Base-by-base conservation (phyloP, 2,888 invertebrate species). In the Acanthoscelides obtectus region DNA sequence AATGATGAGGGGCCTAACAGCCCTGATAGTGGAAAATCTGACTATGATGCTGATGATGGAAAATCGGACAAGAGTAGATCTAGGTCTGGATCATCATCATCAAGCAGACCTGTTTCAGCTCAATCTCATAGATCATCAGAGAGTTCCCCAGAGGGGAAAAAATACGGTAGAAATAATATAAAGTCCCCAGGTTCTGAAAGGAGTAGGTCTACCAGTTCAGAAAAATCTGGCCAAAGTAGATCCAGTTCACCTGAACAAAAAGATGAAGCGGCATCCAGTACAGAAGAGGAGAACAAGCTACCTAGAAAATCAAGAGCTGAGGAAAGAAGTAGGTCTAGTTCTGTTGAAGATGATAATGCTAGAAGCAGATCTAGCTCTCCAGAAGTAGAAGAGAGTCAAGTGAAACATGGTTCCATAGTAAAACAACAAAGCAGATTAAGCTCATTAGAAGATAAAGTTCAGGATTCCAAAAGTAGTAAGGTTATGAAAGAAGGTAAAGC, bases 91-190 rank as follows among this genome's bases (percentile, higher is more conserved):
- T 75, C 75, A 20, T 74, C 76, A 63, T 75, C 77, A 68, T 72
- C 70, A 67, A 79, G 79, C 72, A 76, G 77, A 64, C 78, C 78
- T 22, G 75, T 77, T 22, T 81, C 82, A 20, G 78, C 79, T 69
- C 75, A 75, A 21, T 79, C 80, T 20, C 73, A 73, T 70, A 78
- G 79, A n/a, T 77, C 79, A 22, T 75, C 74, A 19, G 75, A 69
- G 65, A 79, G 77, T 68, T 76, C 75, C 22, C 76, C 72, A 22
- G 70, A 72, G 66, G 19, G 71, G 82, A 87, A 87, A 84, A 87
- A 87, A 78, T 86, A 86, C 81, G 85, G 84, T 72, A 81, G 78
- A 75, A 86, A 72, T 25, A 72, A 73, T 20, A 69, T 69, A 21
- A 70, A 70, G 69, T 75, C 74, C 25, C 68, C 71, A 45, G 73